These are phyloP conservation scores for Peromyscus attwateri DNA, from an alignment of 2,797 vertebrate genomes.

Conservation along the genomic window DNA sequence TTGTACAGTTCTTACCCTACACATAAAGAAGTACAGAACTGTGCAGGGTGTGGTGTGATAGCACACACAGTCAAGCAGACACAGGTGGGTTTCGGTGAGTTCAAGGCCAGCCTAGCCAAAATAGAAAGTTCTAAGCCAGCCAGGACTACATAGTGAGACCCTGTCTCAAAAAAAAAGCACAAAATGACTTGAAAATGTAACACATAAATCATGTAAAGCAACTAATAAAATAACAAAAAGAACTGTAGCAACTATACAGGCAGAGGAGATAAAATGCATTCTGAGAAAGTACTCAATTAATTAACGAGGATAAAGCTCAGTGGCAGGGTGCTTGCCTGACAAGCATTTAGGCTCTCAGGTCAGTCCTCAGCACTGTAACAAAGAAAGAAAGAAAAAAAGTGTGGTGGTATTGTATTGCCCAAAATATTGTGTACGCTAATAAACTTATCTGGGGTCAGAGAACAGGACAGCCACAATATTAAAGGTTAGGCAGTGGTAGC, in stretches of 20 bases:
- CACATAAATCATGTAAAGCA: not conserved
- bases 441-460: too few relatives aligned
- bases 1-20: not conserved
- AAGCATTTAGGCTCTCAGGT: not conserved
- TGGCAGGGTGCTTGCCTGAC: not conserved
- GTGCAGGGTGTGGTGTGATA: not conserved
- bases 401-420: too few relatives aligned
- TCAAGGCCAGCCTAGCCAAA: not conserved
- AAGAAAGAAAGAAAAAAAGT: too few relatives aligned
- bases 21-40: not conserved
- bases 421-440: too few relatives aligned
- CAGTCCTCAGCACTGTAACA: not conserved
- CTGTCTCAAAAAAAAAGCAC: not conserved
- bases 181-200: conserved; percentile 4
- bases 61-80: not conserved
- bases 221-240: conserved; percentile 11
- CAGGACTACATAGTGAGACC: not conserved
- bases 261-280: not conserved
- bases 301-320: not conserved
- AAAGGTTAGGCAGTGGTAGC: too few relatives aligned
- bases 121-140: not conserved
- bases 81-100: not conserved
- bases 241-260: conserved; percentile 4
- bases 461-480: too few relatives aligned
- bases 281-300: conserved; percentile 7